These are phyloP conservation scores for Gandaritis pyraliata DNA, from an alignment of 2,888 invertebrate genomes.

Conservation along the genomic window DNA sequence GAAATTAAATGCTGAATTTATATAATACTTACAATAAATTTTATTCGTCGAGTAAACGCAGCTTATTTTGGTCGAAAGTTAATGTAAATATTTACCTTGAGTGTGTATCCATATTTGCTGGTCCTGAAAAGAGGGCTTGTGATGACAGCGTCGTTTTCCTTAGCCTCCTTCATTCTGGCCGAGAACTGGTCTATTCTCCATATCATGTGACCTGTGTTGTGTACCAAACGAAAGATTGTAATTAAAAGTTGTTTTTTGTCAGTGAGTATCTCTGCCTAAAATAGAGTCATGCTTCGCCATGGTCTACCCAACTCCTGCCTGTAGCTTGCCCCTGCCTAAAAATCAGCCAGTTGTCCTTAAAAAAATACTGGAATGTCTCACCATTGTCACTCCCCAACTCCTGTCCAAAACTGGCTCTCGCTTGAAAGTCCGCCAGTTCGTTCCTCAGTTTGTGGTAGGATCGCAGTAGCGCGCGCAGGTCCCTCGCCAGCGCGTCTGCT, in stretches of 20 bases:
- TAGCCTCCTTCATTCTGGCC: slow-evolving; percentile 87
- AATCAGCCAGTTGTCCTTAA: not conserved
- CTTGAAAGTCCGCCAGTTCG: slow-evolving; percentile 75
- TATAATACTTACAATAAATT: too few species aligned
- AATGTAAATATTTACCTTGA: slow-evolving; percentile 78
- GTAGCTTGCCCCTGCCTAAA: not conserved
- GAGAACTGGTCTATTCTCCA: slow-evolving; percentile 89
- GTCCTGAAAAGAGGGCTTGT: slow-evolving; percentile 88
- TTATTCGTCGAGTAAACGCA: too few species aligned
- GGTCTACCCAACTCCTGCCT: too few species aligned
- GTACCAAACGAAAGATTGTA: too few species aligned
- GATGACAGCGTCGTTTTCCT: slow-evolving; percentile 85
- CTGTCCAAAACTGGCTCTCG: slow-evolving; percentile 63
- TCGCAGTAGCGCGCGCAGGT: slow-evolving; percentile 73
- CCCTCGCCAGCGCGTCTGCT: slow-evolving; percentile 65
- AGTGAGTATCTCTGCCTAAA: too few species aligned
- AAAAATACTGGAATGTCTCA: slow-evolving; percentile 31
- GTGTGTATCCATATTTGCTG: slow-evolving; percentile 89
- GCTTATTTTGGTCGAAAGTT: too few species aligned
- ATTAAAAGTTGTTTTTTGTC: too few species aligned
- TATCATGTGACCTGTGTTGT: slow-evolving; percentile 85
- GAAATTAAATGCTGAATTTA: too few species aligned
- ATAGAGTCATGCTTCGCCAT: too few species aligned
- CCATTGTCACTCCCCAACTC: slow-evolving; percentile 72
- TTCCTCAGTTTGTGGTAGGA: slow-evolving; percentile 73